Conservation (phyloP, 2,888 invertebrate species). For the Sturmia bella region DNA sequence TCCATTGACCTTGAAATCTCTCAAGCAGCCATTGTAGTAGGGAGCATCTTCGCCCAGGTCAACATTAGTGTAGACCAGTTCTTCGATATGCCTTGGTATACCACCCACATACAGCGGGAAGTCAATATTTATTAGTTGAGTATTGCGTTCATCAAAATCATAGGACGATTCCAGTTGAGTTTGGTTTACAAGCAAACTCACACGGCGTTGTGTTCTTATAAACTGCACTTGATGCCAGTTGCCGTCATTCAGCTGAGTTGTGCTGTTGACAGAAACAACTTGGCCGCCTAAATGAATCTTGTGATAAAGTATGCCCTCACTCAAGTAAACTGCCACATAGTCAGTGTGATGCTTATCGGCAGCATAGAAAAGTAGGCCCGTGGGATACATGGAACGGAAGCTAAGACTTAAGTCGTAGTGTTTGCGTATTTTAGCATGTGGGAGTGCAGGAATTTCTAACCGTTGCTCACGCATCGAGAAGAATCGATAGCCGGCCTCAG, state of each 20-base stretch:
- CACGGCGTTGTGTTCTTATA: constrained; percentile 85
- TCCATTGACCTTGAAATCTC: constrained; percentile 88
- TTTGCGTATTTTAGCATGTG: constrained; percentile 84
- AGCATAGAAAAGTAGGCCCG: constrained; percentile 93
- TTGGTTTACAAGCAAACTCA: constrained; percentile 82
- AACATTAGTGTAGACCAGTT: constrained; percentile 81
- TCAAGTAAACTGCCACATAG: constrained; percentile 89
- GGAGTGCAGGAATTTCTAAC: constrained; percentile 86
- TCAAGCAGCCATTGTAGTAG: constrained; percentile 92
- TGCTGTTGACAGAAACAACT: constrained; percentile 84
- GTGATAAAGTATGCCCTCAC: constrained; percentile 88
- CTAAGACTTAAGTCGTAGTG: constrained; percentile 89
- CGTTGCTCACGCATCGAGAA: constrained; percentile 85
- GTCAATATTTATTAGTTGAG: constrained; percentile 84
- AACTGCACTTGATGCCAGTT: constrained; percentile 91
- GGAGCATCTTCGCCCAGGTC: constrained; percentile 77
- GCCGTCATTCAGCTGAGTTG: constrained; percentile 86
- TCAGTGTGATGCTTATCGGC: constrained; percentile 85
- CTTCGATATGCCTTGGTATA: constrained; percentile 82
- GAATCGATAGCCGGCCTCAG: constrained; percentile 79
- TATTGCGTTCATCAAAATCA: constrained; percentile 84
- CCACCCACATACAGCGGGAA: constrained; percentile 93
- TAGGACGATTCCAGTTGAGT: constrained; percentile 72
- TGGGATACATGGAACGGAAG: constrained; percentile 87
- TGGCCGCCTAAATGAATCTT: constrained; percentile 85